Evolutionary conservation across 1,140 invertebrate species (phyloP), one percentile per base, ranked within the genome.

Genomic region (Pseudomyrmex cubaensis): DNA sequence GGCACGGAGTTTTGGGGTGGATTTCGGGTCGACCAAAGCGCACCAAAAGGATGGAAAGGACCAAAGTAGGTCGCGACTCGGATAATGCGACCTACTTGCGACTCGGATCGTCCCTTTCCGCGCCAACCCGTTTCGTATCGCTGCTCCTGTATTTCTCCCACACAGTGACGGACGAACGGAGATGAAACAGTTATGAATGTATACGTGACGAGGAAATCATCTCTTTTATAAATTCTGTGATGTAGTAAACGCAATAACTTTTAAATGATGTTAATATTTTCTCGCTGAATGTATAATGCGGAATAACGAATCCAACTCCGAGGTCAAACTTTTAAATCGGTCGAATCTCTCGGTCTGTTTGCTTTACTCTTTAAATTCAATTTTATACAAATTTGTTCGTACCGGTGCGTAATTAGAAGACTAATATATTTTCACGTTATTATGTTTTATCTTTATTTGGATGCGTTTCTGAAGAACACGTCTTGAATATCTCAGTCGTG

Each of bases 1-100:
- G 83, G 70, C 83, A 57, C 50, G 74, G 76, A 72, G 44, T 87
- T 88, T 85, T 75, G 83, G 75, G 63, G 73, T 46, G 72, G 74
- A 84, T 83, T 86, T 67, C 64, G 69, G 72, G 66, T 72, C 59
- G 35, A 44, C 70, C 70, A 59, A 78, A 83, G n/a, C 48, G 57
- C 54, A 61, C 8, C 50, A 76, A 10, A 83, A 48, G 56, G 61
- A 50, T 17, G 66, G 1, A 48, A 22, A 22, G 66, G 44, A 35
- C 54, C 63, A 76, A 88, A 88, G 72, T 80, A 52, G 87, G 86
- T 88, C 87, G 70, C 61, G 57, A 56, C 70, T 87, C 66, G 82
- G 87, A 85, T 85, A 85, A 72, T 82, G 59, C 83, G 86, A 88
- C 87, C 87, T 88, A 87, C 76, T 82, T 88, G 63, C 83, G 86